Evolutionary conservation across 2,797 vertebrate genomes (phyloP), one percentile per base, ranked within the genome.

Genomic region (Octomys mimax): DNA sequence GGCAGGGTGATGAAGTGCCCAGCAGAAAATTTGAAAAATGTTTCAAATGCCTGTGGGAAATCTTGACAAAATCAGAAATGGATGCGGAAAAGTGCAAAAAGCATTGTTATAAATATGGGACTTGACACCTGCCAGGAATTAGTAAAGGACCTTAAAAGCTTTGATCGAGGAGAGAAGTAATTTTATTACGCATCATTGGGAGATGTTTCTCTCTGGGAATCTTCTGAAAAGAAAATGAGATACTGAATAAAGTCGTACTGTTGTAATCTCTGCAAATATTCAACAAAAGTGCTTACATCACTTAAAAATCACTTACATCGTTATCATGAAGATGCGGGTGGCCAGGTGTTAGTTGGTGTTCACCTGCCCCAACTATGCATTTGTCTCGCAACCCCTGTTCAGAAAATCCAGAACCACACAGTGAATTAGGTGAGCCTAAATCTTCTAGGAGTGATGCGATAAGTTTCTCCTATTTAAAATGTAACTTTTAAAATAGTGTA

Each of bases 221-320:
- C 98, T 98, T 98, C 97, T 92, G 98, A 97, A 97, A 99, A 98
- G 98, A 99, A 98, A 98, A 98, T 14, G 18, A 57, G 54, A 19
- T 99, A 99, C 92, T 99, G 99, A 91, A 99, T 99, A 87, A 99
- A 99, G 96, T 98, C 99, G 0, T 99, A 99, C 97, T 99, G 99
- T 98, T 99, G 99, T 95, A 99, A 97, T 96, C 98, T 99, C 97
- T 99, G 99, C 98, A 99, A 99, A 95, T 99, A 99, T 96, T 99
- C 99, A 57, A 57, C 13, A 57, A 5, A 57, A 57, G 54, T 57
- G 18, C 54, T 57, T 57, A 4, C 12, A 57, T 57, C 13, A 57
- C 99, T 99, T 98, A 99, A 98, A 98, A 99, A 98, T 95, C 99
- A 99, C 46, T 97, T 99, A 75, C 98, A 99, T 42, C 99, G 99